These are phyloP conservation scores for Oophaga pumilio DNA, from an alignment of 2,113 vertebrate species.

Conservation along the genomic window DNA sequence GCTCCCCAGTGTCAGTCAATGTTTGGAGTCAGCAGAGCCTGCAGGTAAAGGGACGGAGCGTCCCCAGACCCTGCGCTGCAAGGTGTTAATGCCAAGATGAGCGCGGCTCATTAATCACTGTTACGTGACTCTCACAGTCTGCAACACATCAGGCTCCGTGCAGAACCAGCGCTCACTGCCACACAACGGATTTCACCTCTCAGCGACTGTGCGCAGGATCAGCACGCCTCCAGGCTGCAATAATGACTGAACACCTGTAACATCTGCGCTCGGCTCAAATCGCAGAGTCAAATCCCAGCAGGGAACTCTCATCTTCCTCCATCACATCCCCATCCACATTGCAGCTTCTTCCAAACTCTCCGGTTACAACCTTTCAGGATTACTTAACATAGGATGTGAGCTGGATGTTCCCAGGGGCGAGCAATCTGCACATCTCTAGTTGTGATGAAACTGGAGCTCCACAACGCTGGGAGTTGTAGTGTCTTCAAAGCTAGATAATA, in stretches of 20 bases:
- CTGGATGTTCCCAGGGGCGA: background rate
- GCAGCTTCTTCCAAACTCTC: background rate
- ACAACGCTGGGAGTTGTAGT: background rate
- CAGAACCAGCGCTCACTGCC: constrained; percentile 31
- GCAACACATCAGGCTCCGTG: constrained; percentile 40
- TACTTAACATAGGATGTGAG: background rate
- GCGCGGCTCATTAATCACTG: constrained; percentile 53
- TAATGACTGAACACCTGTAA: constrained; percentile 36
- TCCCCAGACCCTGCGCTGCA: constrained; percentile 33
- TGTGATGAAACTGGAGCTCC: background rate
- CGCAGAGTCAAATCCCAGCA: constrained; percentile 33
- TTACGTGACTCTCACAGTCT: constrained; percentile 51
- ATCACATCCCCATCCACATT: background rate
- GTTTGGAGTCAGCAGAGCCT: constrained; percentile 25
- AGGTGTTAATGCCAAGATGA: constrained; percentile 49
- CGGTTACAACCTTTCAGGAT: background rate
- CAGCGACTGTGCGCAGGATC: background rate
- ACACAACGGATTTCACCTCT: constrained; percentile 33
- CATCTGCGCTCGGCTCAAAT: constrained; percentile 27
- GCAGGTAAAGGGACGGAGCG: constrained; percentile 27
- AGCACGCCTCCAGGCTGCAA: background rate
- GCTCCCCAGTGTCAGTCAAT: constrained; percentile 39
- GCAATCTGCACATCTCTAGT: background rate
- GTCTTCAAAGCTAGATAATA: too few species aligned
- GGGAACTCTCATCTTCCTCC: background rate